phyloP scores from a whole-genome alignment of 2,888 invertebrate species.

The Lasioglossum zephyrum region DNA sequence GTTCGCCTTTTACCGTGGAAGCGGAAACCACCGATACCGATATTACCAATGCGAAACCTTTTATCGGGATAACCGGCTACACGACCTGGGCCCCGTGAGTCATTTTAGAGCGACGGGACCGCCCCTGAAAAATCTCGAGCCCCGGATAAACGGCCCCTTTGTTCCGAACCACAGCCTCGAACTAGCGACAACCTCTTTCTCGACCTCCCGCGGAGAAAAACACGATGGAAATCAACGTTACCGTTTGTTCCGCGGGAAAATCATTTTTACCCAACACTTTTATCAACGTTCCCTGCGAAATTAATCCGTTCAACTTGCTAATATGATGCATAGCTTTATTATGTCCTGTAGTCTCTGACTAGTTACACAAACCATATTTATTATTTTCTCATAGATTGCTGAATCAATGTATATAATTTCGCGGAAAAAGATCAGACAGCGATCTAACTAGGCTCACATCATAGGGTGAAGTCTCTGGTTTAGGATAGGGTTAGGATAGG shows the following conservation, averaged over 20 bases:
- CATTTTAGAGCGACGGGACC: conserved; percentile 27
- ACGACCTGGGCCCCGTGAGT: conserved; percentile 26
- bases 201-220: neutral
- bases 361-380: neutral
- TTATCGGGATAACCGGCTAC: conserved; percentile 37
- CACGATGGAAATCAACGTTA: neutral
- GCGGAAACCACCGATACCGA: conserved; percentile 46
- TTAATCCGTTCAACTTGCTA: neutral
- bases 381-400: neutral
- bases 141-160: conserved; percentile 15
- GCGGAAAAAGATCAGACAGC: no score
- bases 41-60: neutral
- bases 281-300: neutral
- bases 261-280: neutral
- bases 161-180: neutral
- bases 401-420: no score
- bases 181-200: neutral
- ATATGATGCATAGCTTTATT: neutral
- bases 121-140: neutral
- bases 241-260: neutral
- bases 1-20: conserved; percentile 62
- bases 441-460: no score
- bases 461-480: neutral
- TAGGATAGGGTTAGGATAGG: no score
- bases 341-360: neutral